Percentiles rank a stretch among this genome's conserved stretches.
phyloP scores from a whole-genome alignment of 1,140 invertebrate genomes.

The Drosophila neocordata region DNA sequence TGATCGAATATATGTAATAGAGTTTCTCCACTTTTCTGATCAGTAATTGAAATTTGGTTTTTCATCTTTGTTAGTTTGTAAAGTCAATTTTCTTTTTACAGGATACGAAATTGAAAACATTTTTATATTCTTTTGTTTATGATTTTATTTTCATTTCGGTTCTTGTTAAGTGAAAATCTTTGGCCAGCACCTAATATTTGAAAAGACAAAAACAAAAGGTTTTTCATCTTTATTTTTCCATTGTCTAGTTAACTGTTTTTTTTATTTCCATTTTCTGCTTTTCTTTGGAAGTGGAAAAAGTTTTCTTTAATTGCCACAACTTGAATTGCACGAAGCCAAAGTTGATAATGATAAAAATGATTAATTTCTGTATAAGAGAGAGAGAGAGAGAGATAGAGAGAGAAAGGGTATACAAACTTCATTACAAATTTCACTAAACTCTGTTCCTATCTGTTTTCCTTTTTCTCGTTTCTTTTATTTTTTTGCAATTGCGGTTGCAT shows the following conservation, averaged over 20 bases:
- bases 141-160: no score
- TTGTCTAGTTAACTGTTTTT: neutral
- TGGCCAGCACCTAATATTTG: neutral
- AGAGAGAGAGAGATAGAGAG: no score
- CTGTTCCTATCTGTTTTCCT: neutral
- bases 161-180: neutral
- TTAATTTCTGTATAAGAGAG: constrained; percentile 33
- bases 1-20: no score
- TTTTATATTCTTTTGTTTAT: no score
- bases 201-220: neutral
- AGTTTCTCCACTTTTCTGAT: no score
- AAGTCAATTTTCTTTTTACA: no score
- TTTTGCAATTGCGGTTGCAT: constrained; percentile 57
- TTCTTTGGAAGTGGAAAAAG: constrained; percentile 33
- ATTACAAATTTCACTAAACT: neutral
- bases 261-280: neutral
- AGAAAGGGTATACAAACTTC: neutral
- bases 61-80: no score
- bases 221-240: neutral
- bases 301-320: constrained; percentile 69
- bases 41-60: no score
- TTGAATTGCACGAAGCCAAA: constrained; percentile 31
- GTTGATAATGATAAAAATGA: constrained; percentile 43
- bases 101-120: no score
- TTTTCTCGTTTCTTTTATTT: neutral